A percentile compares a stretch with the other conserved stretches of the same genome.
Conservation (phyloP, 2,797 vertebrate genomes). For the Cossypha niveicapilla region DNA sequence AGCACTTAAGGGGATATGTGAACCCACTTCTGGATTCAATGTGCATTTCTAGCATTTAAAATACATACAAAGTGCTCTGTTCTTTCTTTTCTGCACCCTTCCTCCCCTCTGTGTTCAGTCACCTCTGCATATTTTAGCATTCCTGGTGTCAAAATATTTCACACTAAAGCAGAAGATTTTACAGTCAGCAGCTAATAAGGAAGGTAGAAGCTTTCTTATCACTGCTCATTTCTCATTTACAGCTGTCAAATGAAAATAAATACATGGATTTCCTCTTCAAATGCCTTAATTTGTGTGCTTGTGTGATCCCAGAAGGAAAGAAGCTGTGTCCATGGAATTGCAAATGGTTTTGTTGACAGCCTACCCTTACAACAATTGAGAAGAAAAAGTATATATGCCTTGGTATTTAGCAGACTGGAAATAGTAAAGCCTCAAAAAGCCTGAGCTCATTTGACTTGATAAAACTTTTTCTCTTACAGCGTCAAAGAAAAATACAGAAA, state of each 20-base stretch:
- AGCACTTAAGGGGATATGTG: neutral
- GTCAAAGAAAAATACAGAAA: conserved; percentile 93
- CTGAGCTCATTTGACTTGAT: neutral
- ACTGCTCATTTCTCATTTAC: neutral
- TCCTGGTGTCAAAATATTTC: neutral
- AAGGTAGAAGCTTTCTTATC: neutral
- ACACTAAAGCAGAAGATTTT: neutral
- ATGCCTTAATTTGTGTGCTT: neutral
- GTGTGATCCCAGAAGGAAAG: neutral
- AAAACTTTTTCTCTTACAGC: conserved; percentile 71
- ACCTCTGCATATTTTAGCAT: neutral
- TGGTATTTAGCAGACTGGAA: neutral
- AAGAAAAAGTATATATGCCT: neutral
- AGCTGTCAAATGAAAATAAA: neutral
- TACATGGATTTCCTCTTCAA: neutral
- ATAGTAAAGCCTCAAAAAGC: conserved; percentile 8
- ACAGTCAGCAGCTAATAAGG: neutral
- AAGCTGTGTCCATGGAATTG: neutral
- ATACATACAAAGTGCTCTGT: neutral
- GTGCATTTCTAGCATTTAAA: neutral
- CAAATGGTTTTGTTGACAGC: neutral
- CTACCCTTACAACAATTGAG: neutral
- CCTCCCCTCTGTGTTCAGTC: neutral
- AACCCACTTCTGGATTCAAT: neutral
- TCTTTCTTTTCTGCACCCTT: neutral